Base-by-base conservation (phyloP, 1,140 invertebrate genomes). In the Holotrichia oblita region DNA sequence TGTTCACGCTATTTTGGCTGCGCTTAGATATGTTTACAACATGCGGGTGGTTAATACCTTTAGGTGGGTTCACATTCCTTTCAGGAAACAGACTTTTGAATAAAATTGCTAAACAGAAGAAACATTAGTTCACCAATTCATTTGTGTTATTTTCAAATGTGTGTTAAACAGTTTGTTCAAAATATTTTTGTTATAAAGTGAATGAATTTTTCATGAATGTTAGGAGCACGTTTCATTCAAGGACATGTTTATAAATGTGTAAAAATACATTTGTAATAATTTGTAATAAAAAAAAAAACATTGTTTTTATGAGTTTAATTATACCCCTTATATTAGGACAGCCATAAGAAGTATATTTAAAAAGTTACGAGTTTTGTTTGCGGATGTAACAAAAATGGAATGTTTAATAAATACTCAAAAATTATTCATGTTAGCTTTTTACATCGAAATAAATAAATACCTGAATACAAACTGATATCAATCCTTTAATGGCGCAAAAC, bases 11-110 rank as follows among this genome's bases (percentile, higher is more conserved):
- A 81, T 98, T 99, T 87, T 99, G 97, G 96, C 86, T 97, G 73
- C 90, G 94, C 84, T 88, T 99, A 78, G 94, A 97, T 83, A 99
- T 99, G 98, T 99, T 99, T 88, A 91, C 94, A 74, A 98, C 98
- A n/a, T 88, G 98, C 83, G 93, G 95, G 81, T 98, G 97, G 88
- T 90, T 99, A 59, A 89, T 95, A 79, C 91, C 94, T 34, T 88
- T 99, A 77, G 94, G 93, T 73, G 86, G 93, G 59, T 89, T 97
- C 77, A 98, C 97, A 72, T 99, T 99, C 90, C 89, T 99, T 7
- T 93, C 93, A 81, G 98, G 98, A n/a, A 96, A 98, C 87, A 92
- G 94, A 82, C 89, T 99, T 83, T 90, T 99, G 76, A 93, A 93
- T 59, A 88, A 90, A 80, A 91, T 96, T 82, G 93, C 94, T 40